Conservation (phyloP, 2,888 invertebrate genomes). For the Cremastinae sp. region DNA sequence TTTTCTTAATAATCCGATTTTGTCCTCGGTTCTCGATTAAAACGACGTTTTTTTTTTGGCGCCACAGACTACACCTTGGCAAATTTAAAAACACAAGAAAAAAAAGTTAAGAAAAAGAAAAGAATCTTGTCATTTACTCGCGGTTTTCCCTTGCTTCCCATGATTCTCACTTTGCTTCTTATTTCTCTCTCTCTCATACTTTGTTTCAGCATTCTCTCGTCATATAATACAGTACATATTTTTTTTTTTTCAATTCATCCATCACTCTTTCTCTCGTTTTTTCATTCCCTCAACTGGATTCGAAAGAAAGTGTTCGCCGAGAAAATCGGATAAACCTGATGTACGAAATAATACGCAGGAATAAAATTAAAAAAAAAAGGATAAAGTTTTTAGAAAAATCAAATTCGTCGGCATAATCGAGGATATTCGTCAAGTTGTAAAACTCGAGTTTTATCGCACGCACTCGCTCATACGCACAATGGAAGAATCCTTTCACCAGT, state of each 20-base stretch:
- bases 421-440: conserved; percentile 45
- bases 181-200: conserved; percentile 10
- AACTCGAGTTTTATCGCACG: conserved; percentile 18
- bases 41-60: conserved; percentile 31
- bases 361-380: conserved; percentile 14
- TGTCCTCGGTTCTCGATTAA: conserved; percentile 23
- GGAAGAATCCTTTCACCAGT: conserved; percentile 57
- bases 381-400: conserved; percentile 8
- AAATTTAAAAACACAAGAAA: conserved; percentile 36
- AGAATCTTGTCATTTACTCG: conserved; percentile 1
- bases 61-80: conserved; percentile 41
- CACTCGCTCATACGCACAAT: conserved; percentile 40
- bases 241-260: conserved; percentile 28
- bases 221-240: conserved; percentile 49
- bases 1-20: conserved; percentile 44
- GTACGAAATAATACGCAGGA: neutral
- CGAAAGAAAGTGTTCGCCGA: conserved; percentile 1
- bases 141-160: neutral
- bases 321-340: neutral
- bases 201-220: conserved; percentile 29
- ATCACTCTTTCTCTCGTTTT: conserved; percentile 20
- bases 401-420: conserved; percentile 20
- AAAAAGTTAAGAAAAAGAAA: conserved; percentile 34
- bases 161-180: conserved; percentile 14
- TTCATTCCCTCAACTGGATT: conserved; percentile 4